Percentiles rank a stretch among this genome's conserved stretches.
Evolutionary conservation across 1,140 invertebrate genomes (phyloP).

Genomic region (Doryteuthis pealeii): DNA sequence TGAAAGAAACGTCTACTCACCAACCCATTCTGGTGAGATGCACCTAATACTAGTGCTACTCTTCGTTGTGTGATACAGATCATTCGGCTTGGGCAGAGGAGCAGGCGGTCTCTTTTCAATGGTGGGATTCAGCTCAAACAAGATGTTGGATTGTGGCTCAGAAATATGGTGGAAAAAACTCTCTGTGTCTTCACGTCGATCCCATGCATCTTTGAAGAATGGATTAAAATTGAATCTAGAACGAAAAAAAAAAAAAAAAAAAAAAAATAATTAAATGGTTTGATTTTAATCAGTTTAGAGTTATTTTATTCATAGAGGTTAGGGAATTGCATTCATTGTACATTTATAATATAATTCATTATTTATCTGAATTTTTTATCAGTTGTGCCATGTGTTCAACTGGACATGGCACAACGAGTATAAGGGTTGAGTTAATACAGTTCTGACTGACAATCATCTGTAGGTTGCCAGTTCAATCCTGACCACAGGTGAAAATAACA

Average conservation of each 20-base stretch:
- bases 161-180: slow-evolving; percentile 58
- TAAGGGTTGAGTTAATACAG: too few species aligned
- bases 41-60: slow-evolving; percentile 55
- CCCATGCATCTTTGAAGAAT: slow-evolving; percentile 88
- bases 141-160: slow-evolving; percentile 34
- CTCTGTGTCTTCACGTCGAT: slow-evolving; percentile 86
- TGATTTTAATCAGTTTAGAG: too few species aligned
- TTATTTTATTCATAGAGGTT: too few species aligned
- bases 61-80: slow-evolving; percentile 46
- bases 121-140: slow-evolving; percentile 17
- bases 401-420: too few species aligned
- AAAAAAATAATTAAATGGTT: not conserved
- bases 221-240: slow-evolving; percentile 88
- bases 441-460: too few species aligned
- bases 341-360: too few species aligned
- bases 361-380: too few species aligned
- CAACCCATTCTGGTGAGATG: not conserved
- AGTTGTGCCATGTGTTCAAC: too few species aligned
- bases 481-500: too few species aligned
- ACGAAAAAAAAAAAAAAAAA: slow-evolving; percentile 26
- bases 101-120: slow-evolving; percentile 76
- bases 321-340: too few species aligned
- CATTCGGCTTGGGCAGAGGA: slow-evolving; percentile 64
- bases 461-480: too few species aligned
- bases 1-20: too few species aligned